phyloP scores from a whole-genome alignment of 2,113 vertebrate genomes.

The Larimichthys polyactis region DNA sequence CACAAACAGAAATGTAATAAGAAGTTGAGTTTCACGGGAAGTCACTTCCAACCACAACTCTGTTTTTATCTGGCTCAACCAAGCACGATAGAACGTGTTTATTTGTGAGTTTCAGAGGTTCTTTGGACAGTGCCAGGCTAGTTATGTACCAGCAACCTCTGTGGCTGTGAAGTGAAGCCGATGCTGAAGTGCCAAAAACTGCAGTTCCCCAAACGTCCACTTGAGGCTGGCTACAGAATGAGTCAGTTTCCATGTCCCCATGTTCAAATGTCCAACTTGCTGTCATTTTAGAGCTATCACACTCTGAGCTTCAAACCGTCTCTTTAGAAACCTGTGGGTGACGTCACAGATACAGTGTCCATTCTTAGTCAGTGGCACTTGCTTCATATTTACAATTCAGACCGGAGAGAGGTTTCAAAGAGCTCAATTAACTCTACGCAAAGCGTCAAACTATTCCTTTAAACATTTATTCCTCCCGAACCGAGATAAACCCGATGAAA shows the following conservation, averaged over 20 bases:
- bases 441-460: slow-evolving; percentile 7
- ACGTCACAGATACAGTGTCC: too few species aligned
- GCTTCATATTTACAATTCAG: not conserved
- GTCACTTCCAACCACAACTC: not conserved
- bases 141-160: not conserved
- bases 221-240: too few species aligned
- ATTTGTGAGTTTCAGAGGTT: not conserved
- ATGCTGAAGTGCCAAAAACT: too few species aligned
- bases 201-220: too few species aligned
- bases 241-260: too few species aligned
- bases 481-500: not conserved
- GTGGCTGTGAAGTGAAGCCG: too few species aligned
- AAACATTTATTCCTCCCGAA: not conserved
- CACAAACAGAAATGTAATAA: not conserved
- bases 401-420: not conserved
- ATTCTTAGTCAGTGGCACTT: too few species aligned
- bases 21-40: not conserved
- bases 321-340: too few species aligned
- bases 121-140: not conserved
- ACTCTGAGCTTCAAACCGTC: too few species aligned
- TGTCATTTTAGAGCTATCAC: too few species aligned
- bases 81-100: not conserved
- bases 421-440: not conserved
- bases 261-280: too few species aligned
- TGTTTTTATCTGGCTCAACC: not conserved